Evolutionary conservation across 2,797 vertebrate genomes (phyloP).

Genomic region (Coregonus sp.): DNA sequence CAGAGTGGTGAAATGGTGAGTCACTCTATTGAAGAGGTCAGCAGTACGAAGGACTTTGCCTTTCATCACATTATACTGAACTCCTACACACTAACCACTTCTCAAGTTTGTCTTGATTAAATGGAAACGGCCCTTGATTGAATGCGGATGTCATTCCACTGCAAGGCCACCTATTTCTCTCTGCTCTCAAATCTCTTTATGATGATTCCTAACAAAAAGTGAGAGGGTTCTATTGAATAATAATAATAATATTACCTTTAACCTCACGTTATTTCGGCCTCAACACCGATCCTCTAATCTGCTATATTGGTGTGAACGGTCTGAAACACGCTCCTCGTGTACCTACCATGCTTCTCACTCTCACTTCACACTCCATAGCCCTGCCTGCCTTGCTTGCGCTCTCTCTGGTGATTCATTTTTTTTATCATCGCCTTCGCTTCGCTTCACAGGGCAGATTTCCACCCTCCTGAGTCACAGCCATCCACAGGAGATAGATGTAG

Average conservation of each 20-base stretch:
- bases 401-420: slow-evolving; percentile 5
- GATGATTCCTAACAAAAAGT: background rate
- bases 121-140: background rate
- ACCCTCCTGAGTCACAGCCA: background rate
- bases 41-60: background rate
- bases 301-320: background rate
- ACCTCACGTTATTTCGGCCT: background rate
- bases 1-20: background rate
- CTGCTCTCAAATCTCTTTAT: background rate
- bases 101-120: too few species aligned
- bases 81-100: background rate
- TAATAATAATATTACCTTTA: background rate
- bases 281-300: background rate
- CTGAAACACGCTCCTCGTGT: background rate
- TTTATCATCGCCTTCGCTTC: background rate
- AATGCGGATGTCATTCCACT: background rate
- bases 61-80: background rate
- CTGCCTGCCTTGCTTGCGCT: background rate
- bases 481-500: background rate
- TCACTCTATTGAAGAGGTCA: slow-evolving; percentile 3
- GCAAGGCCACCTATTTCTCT: background rate
- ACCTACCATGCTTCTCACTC: background rate
- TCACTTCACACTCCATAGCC: background rate
- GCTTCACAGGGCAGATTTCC: background rate
- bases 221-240: background rate